Conservation (phyloP, 2,797 vertebrate species). For the Xiphophorus birchmanni region DNA sequence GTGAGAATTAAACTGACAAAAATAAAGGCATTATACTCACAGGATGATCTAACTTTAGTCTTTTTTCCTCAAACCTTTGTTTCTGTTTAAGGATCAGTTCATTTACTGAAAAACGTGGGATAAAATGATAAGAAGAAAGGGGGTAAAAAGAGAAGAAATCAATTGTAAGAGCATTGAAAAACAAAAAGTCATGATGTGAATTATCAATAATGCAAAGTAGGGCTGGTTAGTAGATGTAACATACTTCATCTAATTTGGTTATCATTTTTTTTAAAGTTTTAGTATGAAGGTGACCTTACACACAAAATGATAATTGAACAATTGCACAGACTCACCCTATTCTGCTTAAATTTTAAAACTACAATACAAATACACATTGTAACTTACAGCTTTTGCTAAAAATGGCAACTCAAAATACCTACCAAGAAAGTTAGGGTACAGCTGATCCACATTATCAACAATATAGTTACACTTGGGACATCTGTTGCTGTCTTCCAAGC, state of each 20-base stretch:
- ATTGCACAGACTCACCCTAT: background rate
- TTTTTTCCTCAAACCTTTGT: conserved; percentile 96
- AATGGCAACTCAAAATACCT: conserved; percentile 54
- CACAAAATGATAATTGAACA: background rate
- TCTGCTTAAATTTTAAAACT: background rate
- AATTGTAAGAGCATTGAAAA: background rate
- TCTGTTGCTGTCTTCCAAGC: conserved; percentile 97
- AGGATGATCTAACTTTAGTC: conserved; percentile 96
- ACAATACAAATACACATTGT: background rate
- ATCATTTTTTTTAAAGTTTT: background rate
- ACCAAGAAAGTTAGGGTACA: conserved; percentile 99
- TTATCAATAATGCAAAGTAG: background rate
- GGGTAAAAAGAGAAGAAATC: background rate
- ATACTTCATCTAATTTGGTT: background rate
- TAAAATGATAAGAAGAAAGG: background rate
- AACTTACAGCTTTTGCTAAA: background rate
- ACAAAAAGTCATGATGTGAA: background rate
- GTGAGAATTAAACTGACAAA: background rate
- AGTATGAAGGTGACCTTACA: background rate
- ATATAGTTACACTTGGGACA: conserved; percentile 99
- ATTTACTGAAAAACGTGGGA: conserved; percentile 85
- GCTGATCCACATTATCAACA: conserved; percentile 98
- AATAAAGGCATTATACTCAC: conserved; percentile 80
- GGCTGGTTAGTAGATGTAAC: background rate
- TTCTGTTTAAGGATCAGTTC: conserved; percentile 99